Conservation (phyloP, 2,888 invertebrate species). For the Atethmia centrago region DNA sequence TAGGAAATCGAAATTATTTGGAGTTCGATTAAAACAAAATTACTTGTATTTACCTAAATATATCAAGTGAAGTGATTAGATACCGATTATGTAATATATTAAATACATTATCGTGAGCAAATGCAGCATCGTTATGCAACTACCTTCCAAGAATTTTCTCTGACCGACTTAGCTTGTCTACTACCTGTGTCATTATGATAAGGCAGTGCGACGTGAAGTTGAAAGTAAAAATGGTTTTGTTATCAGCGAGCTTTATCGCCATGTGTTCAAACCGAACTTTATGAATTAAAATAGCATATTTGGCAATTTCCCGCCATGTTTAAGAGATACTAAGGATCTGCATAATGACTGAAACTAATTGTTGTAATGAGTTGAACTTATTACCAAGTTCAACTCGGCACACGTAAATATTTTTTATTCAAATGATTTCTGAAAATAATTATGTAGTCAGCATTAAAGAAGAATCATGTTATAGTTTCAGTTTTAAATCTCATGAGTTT, state of each 20-base stretch:
- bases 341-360: not conserved
- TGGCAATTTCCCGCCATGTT: not conserved
- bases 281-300: conserved; percentile 12
- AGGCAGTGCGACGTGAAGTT: conserved; percentile 21
- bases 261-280: conserved; percentile 12
- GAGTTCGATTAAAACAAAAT: not conserved
- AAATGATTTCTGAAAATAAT: not conserved
- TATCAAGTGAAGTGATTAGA: not conserved
- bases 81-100: conserved; percentile 18
- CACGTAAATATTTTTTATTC: not conserved
- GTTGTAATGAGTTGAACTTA: too few relatives aligned
- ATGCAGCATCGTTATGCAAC: conserved; percentile 54
- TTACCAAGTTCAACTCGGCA: not conserved
- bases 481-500: not conserved
- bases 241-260: conserved; percentile 43
- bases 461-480: not conserved
- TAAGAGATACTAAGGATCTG: not conserved
- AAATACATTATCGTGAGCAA: conserved; percentile 23
- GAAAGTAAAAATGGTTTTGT: conserved; percentile 40
- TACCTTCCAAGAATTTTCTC: conserved; percentile 61
- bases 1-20: not conserved
- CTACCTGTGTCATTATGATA: conserved; percentile 40
- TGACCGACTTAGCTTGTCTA: conserved; percentile 52
- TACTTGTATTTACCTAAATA: not conserved
- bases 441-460: not conserved